Conservation (phyloP, 2,113 vertebrate species). For the Megaceryle maxima region DNA sequence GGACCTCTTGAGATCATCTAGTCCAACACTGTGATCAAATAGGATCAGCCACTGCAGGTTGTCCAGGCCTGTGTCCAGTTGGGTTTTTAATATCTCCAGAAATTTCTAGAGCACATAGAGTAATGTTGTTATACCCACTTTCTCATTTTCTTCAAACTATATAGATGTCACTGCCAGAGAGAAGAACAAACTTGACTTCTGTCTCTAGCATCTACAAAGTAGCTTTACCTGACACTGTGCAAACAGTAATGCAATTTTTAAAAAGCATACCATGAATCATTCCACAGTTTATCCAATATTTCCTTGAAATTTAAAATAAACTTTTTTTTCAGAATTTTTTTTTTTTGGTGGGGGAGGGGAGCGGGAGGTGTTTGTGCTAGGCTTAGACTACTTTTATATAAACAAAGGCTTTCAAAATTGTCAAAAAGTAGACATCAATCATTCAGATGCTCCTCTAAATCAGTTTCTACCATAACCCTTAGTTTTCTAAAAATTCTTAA, state of each 20-base stretch:
- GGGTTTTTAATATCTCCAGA: not conserved
- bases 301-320: not conserved
- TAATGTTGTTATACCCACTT: not conserved
- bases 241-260: not conserved
- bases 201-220: not conserved
- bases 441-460: not conserved
- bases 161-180: not conserved
- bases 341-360: fast-evolving
- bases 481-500: not conserved
- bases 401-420: not conserved
- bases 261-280: not conserved
- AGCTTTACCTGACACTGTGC: not conserved
- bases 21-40: not conserved
- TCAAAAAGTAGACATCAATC: not conserved
- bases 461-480: not conserved
- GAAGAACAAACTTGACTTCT: not conserved
- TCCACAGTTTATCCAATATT: not conserved
- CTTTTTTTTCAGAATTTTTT: not conserved
- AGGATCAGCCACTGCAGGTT: not conserved
- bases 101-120: not conserved
- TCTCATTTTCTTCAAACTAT: not conserved
- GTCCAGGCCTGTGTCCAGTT: not conserved
- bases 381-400: not conserved
- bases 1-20: not conserved
- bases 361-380: not conserved